These are phyloP conservation scores for Urocynchramus pylzowi DNA, from an alignment of 2,113 vertebrate genomes.

Conservation along the genomic window DNA sequence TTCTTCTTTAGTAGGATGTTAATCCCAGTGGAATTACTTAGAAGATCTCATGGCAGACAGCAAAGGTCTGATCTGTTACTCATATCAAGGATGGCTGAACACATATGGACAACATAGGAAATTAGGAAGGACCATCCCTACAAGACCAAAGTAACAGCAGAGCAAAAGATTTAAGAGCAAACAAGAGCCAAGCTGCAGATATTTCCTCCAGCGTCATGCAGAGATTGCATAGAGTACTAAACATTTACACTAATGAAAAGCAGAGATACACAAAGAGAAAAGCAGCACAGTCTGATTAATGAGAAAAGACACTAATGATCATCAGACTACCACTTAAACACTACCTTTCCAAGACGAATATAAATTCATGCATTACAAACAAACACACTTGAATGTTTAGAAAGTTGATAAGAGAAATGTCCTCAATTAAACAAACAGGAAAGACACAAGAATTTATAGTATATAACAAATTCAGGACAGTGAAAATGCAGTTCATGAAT, in stretches of 20 bases:
- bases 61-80: background rate
- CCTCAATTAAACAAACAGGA: background rate
- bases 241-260: conserved; percentile 4
- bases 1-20: background rate
- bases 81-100: background rate
- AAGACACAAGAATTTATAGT: background rate
- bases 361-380: background rate
- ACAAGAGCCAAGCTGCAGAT: background rate
- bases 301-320: background rate
- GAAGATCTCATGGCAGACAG: background rate
- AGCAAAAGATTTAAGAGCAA: background rate
- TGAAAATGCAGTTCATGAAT: background rate
- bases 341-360: background rate
- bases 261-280: conserved; percentile 11
- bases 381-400: background rate
- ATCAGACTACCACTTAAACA: background rate
- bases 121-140: background rate
- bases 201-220: background rate
- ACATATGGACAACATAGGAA: background rate
- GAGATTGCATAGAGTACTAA: background rate
- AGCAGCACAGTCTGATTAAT: background rate
- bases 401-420: background rate
- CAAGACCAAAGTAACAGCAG: background rate
- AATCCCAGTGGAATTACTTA: background rate
- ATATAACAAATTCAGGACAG: background rate